phyloP scores from a whole-genome alignment of 2,113 vertebrate genomes.

The Chitala chitala region DNA sequence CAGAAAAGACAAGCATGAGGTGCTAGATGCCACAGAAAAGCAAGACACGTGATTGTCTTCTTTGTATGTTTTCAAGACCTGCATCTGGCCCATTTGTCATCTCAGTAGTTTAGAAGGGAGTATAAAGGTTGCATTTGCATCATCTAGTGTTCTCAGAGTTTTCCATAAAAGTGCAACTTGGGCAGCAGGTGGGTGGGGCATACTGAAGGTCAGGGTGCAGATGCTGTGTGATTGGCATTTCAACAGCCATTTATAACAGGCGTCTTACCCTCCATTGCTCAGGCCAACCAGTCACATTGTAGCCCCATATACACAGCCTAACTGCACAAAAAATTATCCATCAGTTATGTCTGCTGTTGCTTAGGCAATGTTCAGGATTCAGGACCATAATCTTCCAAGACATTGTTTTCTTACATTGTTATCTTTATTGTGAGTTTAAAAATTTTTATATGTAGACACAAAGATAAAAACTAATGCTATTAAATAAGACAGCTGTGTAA shows the following conservation, averaged over 20 bases:
- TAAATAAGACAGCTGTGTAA: too few relatives aligned
- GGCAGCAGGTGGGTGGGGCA: not conserved
- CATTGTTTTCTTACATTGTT: too few relatives aligned
- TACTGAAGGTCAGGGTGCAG: conserved; percentile 13
- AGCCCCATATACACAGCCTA: conserved; percentile 24
- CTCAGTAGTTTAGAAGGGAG: not conserved
- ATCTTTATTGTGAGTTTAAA: too few relatives aligned
- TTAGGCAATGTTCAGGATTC: not conserved
- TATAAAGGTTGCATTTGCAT: conserved; percentile 7
- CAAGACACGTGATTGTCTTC: not conserved
- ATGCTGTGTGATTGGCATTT: conserved; percentile 18
- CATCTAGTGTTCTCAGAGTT: not conserved
- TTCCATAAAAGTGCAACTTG: not conserved
- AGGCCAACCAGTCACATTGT: conserved; percentile 45
- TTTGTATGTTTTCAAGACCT: not conserved
- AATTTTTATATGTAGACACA: too few relatives aligned
- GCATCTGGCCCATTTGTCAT: not conserved
- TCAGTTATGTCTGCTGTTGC: conserved; percentile 29
- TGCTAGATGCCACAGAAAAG: not conserved
- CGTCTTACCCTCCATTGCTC: conserved; percentile 45
- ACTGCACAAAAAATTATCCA: not conserved
- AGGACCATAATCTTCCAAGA: too few relatives aligned
- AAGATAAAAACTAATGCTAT: too few relatives aligned
- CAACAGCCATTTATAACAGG: conserved; percentile 37
- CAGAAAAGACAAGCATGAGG: not conserved